Evolutionary conservation across 2,888 invertebrate genomes (phyloP).

Genomic region (Antitype chi): DNA sequence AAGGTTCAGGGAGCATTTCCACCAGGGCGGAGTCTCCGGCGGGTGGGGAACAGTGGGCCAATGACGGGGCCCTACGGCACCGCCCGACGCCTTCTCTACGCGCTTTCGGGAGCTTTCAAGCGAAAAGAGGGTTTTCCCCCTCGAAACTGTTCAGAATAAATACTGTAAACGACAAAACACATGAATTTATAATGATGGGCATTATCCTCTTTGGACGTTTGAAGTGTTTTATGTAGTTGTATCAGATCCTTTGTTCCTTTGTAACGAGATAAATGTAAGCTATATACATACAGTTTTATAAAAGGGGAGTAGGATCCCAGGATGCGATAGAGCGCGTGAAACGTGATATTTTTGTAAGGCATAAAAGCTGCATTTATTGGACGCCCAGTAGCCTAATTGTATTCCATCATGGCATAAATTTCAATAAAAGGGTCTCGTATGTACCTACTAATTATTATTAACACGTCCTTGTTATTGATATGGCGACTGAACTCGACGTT

Average conservation of each 20-base stretch:
- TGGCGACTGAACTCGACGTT: constrained; percentile 17
- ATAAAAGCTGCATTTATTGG: constrained; percentile 81
- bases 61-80: constrained; percentile 74
- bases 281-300: constrained; percentile 81
- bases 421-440: constrained; percentile 69
- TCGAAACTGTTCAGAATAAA: constrained; percentile 89
- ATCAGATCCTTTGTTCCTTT: constrained; percentile 88
- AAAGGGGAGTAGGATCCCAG: constrained; percentile 85
- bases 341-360: constrained; percentile 86
- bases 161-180: constrained; percentile 90
- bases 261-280: constrained; percentile 83
- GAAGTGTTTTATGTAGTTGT: constrained; percentile 90
- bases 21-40: constrained; percentile 82
- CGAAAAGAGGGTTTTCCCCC: constrained; percentile 88
- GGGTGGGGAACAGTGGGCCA: constrained; percentile 84
- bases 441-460: constrained; percentile 63
- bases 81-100: constrained; percentile 85
- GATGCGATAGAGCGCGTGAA: constrained; percentile 85
- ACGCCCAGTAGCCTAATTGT: constrained; percentile 75
- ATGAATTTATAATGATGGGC: constrained; percentile 90
- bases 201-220: constrained; percentile 88
- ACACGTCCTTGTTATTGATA: constrained; percentile 56
- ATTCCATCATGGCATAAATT: constrained; percentile 65
- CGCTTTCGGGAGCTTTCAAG: constrained; percentile 88
- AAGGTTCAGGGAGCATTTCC: constrained; percentile 78